phyloP scores from a whole-genome alignment of 1,140 invertebrate genomes.

The Bactericera cockerelli region DNA sequence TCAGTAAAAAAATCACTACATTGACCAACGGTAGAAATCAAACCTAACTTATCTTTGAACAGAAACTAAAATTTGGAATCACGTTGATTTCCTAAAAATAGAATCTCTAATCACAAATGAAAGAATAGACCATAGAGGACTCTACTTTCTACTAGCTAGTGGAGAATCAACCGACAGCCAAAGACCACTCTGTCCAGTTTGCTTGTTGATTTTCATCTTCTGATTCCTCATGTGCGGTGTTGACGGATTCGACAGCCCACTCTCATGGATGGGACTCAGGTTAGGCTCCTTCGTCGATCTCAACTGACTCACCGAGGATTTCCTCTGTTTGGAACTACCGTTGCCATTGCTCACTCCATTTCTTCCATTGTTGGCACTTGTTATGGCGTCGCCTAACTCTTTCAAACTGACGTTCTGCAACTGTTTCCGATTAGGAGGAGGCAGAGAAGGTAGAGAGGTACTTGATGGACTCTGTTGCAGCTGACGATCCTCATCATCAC shows the following conservation, averaged over 20 bases:
- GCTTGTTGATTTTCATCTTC: conserved; percentile 13
- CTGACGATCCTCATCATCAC: conserved; percentile 13
- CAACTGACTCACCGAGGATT: conserved; percentile 25
- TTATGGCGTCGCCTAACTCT: conserved; percentile 33
- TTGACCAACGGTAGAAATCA: no score
- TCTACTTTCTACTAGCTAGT: background rate
- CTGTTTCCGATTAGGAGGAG: conserved; percentile 32
- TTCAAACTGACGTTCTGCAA: conserved; percentile 29
- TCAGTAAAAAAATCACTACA: no score
- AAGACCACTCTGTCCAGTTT: conserved; percentile 6
- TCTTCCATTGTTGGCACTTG: background rate
- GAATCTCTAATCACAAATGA: no score
- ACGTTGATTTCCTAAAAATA: no score
- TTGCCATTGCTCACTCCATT: background rate
- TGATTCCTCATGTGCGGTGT: conserved; percentile 22
- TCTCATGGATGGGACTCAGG: conserved; percentile 52
- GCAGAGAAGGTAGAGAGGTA: conserved; percentile 30
- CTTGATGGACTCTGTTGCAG: conserved; percentile 17
- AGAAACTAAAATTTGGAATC: no score
- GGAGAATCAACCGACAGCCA: conserved; percentile 16
- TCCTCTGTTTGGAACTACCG: background rate
- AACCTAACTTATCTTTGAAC: no score
- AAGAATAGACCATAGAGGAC: no score
- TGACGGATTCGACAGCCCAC: conserved; percentile 49
- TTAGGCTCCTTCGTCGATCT: conserved; percentile 35